A percentile compares a stretch with the other conserved stretches of the same genome.
These are phyloP conservation scores for Actinia equina DNA, from an alignment of 64 coral and sea anemone genomes.

Conservation along the genomic window DNA sequence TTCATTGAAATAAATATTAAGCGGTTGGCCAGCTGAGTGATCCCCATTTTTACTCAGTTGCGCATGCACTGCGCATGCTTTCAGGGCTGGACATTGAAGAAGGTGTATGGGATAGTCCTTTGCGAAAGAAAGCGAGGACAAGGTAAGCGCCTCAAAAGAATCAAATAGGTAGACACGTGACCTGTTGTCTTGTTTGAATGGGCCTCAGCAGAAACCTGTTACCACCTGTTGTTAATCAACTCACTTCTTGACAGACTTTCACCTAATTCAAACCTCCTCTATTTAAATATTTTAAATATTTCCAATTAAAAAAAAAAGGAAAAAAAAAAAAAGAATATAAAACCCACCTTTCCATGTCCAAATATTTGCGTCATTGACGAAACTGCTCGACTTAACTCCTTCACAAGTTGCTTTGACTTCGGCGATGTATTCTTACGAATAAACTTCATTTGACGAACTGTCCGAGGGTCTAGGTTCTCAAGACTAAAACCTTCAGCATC, in stretches of 20 bases:
- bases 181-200: background rate
- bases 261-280: background rate
- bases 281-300: too few species aligned
- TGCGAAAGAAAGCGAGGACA: too few species aligned
- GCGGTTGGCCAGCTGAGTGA: too few species aligned
- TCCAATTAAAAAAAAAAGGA: background rate
- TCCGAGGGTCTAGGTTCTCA: background rate
- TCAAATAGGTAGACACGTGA: background rate
- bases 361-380: constrained; percentile 4
- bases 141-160: too few species aligned
- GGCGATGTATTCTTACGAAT: constrained; percentile 1
- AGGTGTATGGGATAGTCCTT: too few species aligned
- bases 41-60: too few species aligned
- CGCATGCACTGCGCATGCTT: too few species aligned
- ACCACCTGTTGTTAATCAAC: background rate
- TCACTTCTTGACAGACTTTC: too few species aligned
- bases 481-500: background rate
- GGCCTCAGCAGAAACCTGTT: background rate
- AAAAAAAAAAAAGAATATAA: background rate
- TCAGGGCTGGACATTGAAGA: too few species aligned
- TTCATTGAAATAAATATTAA: too few species aligned
- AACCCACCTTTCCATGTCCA: background rate
- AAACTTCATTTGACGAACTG: background rate
- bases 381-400: background rate
- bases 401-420: background rate